A percentile compares a stretch with the other conserved stretches of the same genome.
These are phyloP conservation scores for Brassicogethes aeneus DNA, from an alignment of 2,888 invertebrate genomes.

Conservation along the genomic window DNA sequence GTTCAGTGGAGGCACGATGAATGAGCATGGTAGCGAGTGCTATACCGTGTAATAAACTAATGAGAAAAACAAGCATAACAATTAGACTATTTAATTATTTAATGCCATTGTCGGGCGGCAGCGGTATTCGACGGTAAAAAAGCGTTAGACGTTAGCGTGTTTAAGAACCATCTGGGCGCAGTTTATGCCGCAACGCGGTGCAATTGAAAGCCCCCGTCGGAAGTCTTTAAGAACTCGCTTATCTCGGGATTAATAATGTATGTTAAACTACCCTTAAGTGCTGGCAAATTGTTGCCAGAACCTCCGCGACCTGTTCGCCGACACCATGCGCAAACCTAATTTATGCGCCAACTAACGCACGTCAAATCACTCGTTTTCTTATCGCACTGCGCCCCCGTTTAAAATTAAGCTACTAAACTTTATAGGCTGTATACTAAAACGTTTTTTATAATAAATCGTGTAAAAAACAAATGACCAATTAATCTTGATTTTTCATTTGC, in stretches of 20 bases:
- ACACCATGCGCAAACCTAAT: constrained; percentile 28
- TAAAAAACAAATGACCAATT: too few species aligned
- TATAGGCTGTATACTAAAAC: not conserved
- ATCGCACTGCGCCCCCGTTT: not conserved
- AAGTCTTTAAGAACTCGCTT: constrained; percentile 39
- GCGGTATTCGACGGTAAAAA: constrained; percentile 7
- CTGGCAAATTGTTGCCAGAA: constrained; percentile 39
- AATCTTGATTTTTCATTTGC: too few species aligned
- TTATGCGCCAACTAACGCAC: constrained; percentile 14
- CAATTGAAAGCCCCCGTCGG: constrained; percentile 40
- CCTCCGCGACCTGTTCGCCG: constrained; percentile 24
- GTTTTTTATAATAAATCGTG: not conserved
- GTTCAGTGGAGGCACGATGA: too few species aligned
- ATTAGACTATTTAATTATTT: constrained; percentile 11
- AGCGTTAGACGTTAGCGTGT: constrained; percentile 21
- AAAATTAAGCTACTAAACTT: constrained; percentile 1
- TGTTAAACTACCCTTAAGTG: constrained; percentile 43
- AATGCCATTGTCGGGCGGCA: too few species aligned
- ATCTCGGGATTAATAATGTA: constrained; percentile 41
- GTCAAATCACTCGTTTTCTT: constrained; percentile 2
- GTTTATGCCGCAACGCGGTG: constrained; percentile 25
- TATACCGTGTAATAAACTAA: too few species aligned
- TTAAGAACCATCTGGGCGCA: constrained; percentile 16
- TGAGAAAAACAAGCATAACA: constrained; percentile 5
- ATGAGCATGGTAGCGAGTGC: too few species aligned